phyloP scores from a whole-genome alignment of 2,888 invertebrate genomes.

The Dryobota labecula region DNA sequence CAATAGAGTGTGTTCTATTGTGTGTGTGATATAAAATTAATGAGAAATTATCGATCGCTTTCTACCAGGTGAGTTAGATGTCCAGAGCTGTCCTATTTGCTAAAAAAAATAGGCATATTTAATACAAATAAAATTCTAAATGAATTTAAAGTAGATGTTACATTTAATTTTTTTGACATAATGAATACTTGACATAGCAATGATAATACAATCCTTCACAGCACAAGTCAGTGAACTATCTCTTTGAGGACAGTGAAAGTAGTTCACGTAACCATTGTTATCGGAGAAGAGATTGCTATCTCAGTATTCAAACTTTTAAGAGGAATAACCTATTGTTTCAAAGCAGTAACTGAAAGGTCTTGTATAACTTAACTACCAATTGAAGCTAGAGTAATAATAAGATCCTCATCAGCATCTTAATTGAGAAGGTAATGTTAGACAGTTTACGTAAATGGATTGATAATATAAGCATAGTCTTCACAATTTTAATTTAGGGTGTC shows the following conservation, averaged over 20 bases:
- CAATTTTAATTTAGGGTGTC: too few species aligned
- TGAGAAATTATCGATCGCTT: neutral
- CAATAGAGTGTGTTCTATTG: neutral
- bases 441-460: neutral
- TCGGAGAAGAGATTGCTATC: slow-evolving; percentile 7
- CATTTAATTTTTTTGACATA: neutral
- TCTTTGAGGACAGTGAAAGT: slow-evolving; percentile 47
- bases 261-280: slow-evolving; percentile 31
- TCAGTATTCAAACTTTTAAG: neutral
- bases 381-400: neutral
- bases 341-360: neutral
- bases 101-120: neutral
- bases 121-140: neutral
- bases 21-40: neutral
- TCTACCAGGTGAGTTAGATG: neutral
- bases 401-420: neutral
- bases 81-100: too few species aligned
- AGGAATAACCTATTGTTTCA: neutral
- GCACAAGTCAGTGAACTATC: slow-evolving; percentile 11
- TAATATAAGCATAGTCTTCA: too few species aligned
- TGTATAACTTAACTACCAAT: neutral
- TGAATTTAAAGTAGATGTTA: neutral
- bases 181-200: neutral
- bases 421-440: neutral
- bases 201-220: neutral